Conservation (phyloP, 2,797 vertebrate genomes). For the Tiaroga cobitis region DNA sequence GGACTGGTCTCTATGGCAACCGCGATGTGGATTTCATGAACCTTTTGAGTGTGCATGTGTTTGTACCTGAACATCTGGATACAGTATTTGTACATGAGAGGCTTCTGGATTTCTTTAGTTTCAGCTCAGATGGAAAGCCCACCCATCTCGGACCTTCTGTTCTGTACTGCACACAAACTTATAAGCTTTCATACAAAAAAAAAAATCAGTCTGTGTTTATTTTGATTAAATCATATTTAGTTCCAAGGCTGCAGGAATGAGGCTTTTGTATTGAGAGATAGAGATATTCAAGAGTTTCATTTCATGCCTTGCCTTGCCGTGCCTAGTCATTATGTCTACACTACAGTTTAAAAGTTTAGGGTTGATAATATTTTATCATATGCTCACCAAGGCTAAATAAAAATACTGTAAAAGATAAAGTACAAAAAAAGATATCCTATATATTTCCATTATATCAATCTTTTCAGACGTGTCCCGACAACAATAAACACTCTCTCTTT, state of each 20-base stretch:
- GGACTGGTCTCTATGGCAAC: conserved; percentile 73
- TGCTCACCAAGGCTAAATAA: background rate
- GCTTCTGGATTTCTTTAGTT: conserved; percentile 6
- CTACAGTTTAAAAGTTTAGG: no score
- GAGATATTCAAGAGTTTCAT: background rate
- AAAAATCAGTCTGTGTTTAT: background rate
- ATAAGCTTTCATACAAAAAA: background rate
- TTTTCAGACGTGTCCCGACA: no score
- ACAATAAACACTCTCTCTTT: background rate
- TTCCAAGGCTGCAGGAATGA: background rate
- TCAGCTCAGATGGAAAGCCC: background rate
- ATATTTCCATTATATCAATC: background rate
- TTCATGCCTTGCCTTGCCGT: background rate
- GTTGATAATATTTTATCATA: no score
- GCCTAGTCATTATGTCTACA: no score
- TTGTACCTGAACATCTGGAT: conserved; percentile 41
- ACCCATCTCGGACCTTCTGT: background rate
- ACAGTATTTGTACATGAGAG: conserved; percentile 2
- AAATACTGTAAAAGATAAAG: background rate
- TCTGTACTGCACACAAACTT: no score
- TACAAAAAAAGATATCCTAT: background rate
- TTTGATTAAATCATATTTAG: background rate
- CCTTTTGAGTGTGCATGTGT: conserved; percentile 10
- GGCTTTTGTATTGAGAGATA: background rate
- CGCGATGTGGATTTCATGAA: conserved; percentile 51